These are phyloP conservation scores for Drosophila dunni DNA, from an alignment of 1,140 invertebrate species.

Conservation along the genomic window DNA sequence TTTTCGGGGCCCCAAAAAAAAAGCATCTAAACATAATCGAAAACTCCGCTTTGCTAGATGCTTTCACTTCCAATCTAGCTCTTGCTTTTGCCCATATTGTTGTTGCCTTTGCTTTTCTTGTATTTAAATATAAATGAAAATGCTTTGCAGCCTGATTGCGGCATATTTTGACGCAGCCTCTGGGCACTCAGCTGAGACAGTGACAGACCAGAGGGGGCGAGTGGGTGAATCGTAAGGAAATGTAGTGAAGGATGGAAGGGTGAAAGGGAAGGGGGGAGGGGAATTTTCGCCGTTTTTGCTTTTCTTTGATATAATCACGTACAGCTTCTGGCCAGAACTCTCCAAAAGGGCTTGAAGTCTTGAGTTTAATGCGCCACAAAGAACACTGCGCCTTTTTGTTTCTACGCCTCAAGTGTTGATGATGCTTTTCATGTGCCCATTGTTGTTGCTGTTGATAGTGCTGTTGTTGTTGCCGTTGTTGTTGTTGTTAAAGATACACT, in stretches of 20 bases:
- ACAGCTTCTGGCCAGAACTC: constrained; percentile 67
- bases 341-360: constrained; percentile 58
- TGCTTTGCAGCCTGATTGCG: constrained; percentile 81
- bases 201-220: constrained; percentile 6
- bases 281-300: constrained; percentile 47
- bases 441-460: constrained; percentile 3
- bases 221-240: neutral
- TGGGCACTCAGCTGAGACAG: constrained; percentile 48
- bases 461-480: constrained; percentile 12
- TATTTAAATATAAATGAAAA: constrained; percentile 83
- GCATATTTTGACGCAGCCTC: constrained; percentile 80
- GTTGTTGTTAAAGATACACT: constrained; percentile 18
- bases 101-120: constrained; percentile 40
- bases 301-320: constrained; percentile 82
- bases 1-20: constrained; percentile 5
- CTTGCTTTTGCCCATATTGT: constrained; percentile 27
- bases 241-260: neutral
- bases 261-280: neutral
- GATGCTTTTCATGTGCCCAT: constrained; percentile 15
- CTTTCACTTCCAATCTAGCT: constrained; percentile 11
- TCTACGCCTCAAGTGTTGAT: constrained; percentile 55
- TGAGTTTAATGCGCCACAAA: constrained; percentile 75
- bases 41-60: constrained; percentile 60
- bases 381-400: constrained; percentile 62
- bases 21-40: constrained; percentile 80